These are phyloP conservation scores for Scaptomyza parva DNA, from an alignment of 2,888 invertebrate species.

Conservation along the genomic window DNA sequence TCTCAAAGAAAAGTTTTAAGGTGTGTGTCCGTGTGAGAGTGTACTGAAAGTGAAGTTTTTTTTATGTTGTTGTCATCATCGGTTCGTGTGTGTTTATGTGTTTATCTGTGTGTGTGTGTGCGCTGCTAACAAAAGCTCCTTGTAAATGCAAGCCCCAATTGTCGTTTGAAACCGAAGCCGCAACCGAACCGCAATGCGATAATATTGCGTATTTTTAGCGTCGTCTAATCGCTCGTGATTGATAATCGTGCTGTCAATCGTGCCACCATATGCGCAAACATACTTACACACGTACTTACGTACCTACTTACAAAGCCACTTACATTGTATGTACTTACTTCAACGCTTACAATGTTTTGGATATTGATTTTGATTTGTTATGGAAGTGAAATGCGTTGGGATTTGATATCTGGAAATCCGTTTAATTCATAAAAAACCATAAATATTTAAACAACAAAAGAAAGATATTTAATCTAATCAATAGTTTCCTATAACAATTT, in stretches of 20 bases:
- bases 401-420: neutral
- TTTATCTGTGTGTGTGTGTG: neutral
- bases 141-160: conserved; percentile 61
- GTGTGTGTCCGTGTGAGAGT: conserved; percentile 17
- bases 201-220: conserved; percentile 74
- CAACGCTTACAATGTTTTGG: neutral
- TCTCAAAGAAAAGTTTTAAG: conserved; percentile 20
- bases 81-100: neutral
- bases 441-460: too few species aligned
- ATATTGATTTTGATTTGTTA: neutral
- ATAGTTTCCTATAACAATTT: too few species aligned
- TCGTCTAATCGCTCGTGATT: conserved; percentile 72
- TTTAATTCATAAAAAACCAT: too few species aligned
- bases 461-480: conserved; percentile 24
- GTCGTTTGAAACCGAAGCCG: conserved; percentile 21
- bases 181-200: conserved; percentile 48
- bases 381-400: too few species aligned
- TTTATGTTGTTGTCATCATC: conserved; percentile 44
- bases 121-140: conserved; percentile 42
- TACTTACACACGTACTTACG: neutral
- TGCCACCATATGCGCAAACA: conserved; percentile 16
- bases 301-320: neutral
- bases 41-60: conserved; percentile 65
- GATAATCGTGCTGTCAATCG: conserved; percentile 70
- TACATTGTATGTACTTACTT: neutral